Evolutionary conservation across 2,797 vertebrate species (phyloP).

Genomic region (Vipera latastei): DNA sequence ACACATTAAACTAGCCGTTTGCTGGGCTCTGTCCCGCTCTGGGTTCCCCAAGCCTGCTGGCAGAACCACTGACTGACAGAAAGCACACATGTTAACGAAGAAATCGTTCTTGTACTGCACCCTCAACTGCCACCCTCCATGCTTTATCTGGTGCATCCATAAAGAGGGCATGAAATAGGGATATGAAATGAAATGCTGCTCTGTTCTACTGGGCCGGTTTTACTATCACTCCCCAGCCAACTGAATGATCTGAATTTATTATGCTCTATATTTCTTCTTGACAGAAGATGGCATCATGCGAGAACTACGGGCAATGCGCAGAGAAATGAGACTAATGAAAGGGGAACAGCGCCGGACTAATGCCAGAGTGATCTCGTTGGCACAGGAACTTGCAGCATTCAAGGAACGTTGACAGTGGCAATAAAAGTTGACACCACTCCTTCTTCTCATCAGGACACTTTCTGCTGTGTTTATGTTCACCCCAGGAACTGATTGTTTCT

Average conservation of each 20-base stretch:
- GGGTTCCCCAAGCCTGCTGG: too few species aligned
- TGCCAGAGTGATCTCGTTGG: slow-evolving; percentile 6
- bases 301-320: slow-evolving; percentile 23
- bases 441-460: not conserved
- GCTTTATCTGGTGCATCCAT: not conserved
- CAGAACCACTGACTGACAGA: not conserved
- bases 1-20: too few species aligned
- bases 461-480: not conserved
- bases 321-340: slow-evolving; percentile 32
- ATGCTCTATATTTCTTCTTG: not conserved
- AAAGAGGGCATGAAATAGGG: not conserved
- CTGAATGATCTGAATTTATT: not conserved
- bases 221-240: not conserved
- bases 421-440: not conserved
- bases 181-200: not conserved
- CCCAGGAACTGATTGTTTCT: not conserved
- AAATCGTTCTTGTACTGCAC: not conserved
- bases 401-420: not conserved
- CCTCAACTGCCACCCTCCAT: not conserved
- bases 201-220: not conserved
- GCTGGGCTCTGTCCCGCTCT: too few species aligned
- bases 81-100: not conserved
- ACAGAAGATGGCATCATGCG: slow-evolving; percentile 24
- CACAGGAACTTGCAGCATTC: not conserved
- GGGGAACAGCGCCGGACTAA: slow-evolving; percentile 13